A percentile compares a stretch with the other conserved stretches of the same genome.
Evolutionary conservation across 2,113 vertebrate genomes (phyloP).

Genomic region (Macroglossus sobrinus): DNA sequence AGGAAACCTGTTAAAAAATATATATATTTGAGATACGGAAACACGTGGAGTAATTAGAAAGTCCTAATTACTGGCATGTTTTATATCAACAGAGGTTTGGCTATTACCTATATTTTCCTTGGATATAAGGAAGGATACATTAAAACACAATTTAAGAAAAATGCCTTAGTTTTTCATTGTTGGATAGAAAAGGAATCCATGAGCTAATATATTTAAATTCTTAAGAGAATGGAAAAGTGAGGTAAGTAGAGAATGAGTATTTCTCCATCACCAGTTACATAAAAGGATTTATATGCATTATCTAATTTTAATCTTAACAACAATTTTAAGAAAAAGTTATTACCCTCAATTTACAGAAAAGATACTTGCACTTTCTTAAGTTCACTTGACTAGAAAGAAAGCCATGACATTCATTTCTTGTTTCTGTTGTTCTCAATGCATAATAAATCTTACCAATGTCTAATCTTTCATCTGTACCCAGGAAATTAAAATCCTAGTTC

Average conservation of each 20-base stretch:
- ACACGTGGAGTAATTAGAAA: neutral
- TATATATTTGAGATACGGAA: neutral
- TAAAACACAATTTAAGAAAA: neutral
- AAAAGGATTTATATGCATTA: neutral
- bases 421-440: neutral
- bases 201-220: neutral
- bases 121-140: neutral
- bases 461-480: neutral
- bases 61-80: neutral
- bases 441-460: neutral
- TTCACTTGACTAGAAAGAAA: neutral
- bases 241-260: neutral
- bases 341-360: neutral
- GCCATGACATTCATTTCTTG: neutral
- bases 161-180: neutral
- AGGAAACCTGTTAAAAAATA: neutral
- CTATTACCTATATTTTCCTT: neutral
- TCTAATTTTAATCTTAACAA: neutral
- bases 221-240: neutral
- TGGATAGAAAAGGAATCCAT: neutral
- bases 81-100: neutral
- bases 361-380: neutral
- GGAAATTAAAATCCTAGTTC: neutral
- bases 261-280: neutral
- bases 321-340: neutral